These are phyloP conservation scores for Aporrectodea caliginosa DNA, from an alignment of 1,140 invertebrate genomes.

Conservation along the genomic window DNA sequence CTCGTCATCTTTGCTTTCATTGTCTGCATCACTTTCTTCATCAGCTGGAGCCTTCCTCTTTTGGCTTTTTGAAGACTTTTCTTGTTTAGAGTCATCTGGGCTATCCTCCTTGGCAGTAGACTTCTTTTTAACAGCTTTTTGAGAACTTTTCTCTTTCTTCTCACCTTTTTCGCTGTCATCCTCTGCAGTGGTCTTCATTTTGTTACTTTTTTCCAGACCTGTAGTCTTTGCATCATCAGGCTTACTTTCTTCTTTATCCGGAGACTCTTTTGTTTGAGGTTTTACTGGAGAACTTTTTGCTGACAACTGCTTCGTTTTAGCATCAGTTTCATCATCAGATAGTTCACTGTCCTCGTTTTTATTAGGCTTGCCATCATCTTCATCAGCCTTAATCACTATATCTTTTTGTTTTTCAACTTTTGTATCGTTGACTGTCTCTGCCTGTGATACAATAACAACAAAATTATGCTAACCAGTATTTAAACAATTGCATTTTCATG, in stretches of 20 bases:
- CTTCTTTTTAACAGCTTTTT: neutral
- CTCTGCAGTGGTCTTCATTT: neutral
- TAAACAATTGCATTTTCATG: no score
- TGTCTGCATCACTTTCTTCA: conserved; percentile 1
- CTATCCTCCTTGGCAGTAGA: neutral
- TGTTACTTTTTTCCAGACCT: conserved; percentile 11
- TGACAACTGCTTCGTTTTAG: no score
- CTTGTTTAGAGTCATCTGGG: neutral
- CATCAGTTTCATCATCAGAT: no score
- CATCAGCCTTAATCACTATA: no score
- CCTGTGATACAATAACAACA: no score
- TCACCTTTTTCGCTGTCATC: conserved; percentile 27
- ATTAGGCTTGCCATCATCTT: no score
- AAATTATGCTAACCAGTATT: no score
- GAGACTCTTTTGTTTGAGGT: neutral
- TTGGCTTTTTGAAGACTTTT: neutral
- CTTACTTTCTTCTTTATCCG: neutral
- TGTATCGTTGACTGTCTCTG: no score
- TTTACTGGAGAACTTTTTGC: neutral
- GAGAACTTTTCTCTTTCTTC: neutral
- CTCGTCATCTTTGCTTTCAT: conserved; percentile 11
- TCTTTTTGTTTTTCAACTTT: no score
- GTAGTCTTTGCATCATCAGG: neutral
- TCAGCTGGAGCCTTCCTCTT: neutral
- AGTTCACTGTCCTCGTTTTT: no score